Conservation (phyloP, 2,113 vertebrate species). For the Chaenocephalus aceratus region DNA sequence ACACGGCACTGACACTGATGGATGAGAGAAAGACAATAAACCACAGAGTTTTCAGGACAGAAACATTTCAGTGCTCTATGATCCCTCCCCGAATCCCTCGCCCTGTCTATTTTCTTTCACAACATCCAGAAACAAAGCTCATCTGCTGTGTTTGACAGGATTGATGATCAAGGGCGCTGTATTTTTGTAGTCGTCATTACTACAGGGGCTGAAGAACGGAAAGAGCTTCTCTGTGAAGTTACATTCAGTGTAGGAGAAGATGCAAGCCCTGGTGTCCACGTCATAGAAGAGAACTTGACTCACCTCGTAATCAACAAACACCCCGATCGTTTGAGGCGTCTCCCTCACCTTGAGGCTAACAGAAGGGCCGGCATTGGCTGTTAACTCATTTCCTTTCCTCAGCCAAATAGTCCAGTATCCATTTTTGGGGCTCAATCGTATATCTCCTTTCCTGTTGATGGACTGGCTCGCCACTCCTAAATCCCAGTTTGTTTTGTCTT, state of each 20-base stretch:
- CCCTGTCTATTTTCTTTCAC: neutral
- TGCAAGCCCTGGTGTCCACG: constrained; percentile 35
- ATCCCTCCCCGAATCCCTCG: neutral
- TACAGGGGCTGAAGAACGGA: constrained; percentile 57
- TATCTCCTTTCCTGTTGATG: constrained; percentile 63
- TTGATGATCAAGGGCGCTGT: constrained; percentile 64
- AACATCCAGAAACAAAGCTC: constrained; percentile 6
- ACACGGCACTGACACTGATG: constrained; percentile 31
- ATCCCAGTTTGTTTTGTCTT: constrained; percentile 63
- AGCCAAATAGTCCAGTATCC: constrained; percentile 70
- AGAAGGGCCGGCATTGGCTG: constrained; percentile 31
- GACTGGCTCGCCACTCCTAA: constrained; percentile 57
- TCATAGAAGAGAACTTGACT: constrained; percentile 68
- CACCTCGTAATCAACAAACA: constrained; percentile 58
- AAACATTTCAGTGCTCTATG: neutral
- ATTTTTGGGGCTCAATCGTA: constrained; percentile 49
- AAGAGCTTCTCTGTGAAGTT: constrained; percentile 54
- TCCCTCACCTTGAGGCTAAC: constrained; percentile 15
- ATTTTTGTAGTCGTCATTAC: constrained; percentile 26
- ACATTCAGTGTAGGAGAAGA: constrained; percentile 59
- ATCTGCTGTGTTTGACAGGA: constrained; percentile 25
- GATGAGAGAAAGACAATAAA: constrained; percentile 18
- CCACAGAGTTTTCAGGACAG: constrained; percentile 12
- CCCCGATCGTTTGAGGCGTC: constrained; percentile 53
- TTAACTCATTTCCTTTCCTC: constrained; percentile 39